Conservation (phyloP, 2,797 vertebrate species). For the Euphonia xanthogaster region DNA sequence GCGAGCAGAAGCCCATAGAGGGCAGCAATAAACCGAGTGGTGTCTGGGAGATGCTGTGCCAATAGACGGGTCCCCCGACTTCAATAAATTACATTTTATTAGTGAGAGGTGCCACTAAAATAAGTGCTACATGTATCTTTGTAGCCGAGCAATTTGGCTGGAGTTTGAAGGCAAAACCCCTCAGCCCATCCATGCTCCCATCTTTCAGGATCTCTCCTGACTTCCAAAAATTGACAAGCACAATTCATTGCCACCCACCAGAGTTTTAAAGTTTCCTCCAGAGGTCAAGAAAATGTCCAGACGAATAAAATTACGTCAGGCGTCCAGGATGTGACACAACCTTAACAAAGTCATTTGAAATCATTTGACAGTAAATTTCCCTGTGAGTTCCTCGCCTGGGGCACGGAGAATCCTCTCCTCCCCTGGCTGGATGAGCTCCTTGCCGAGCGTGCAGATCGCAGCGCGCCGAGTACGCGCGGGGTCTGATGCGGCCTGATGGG, state of each 20-base stretch:
- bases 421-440: slow-evolving; percentile 58
- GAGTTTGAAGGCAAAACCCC: neutral
- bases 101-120: neutral
- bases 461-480: neutral
- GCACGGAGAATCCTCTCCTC: slow-evolving; percentile 65
- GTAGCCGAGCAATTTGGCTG: neutral
- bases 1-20: slow-evolving; percentile 63
- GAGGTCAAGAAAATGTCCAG: slow-evolving; percentile 74
- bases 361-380: slow-evolving; percentile 78
- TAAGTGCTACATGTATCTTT: neutral
- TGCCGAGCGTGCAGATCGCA: slow-evolving; percentile 59
- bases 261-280: slow-evolving; percentile 68
- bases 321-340: slow-evolving; percentile 72
- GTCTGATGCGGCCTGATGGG: slow-evolving; percentile 72
- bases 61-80: neutral
- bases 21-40: slow-evolving; percentile 68
- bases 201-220: neutral
- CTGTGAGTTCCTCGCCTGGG: slow-evolving; percentile 74
- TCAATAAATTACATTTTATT: slow-evolving; percentile 31
- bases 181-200: neutral
- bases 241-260: slow-evolving; percentile 23
- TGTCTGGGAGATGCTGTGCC: neutral
- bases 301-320: slow-evolving; percentile 76
- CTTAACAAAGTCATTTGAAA: slow-evolving; percentile 81
- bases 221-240: slow-evolving; percentile 12